phyloP scores from a whole-genome alignment of 2,113 vertebrate species.

The Mus spicilegus region DNA sequence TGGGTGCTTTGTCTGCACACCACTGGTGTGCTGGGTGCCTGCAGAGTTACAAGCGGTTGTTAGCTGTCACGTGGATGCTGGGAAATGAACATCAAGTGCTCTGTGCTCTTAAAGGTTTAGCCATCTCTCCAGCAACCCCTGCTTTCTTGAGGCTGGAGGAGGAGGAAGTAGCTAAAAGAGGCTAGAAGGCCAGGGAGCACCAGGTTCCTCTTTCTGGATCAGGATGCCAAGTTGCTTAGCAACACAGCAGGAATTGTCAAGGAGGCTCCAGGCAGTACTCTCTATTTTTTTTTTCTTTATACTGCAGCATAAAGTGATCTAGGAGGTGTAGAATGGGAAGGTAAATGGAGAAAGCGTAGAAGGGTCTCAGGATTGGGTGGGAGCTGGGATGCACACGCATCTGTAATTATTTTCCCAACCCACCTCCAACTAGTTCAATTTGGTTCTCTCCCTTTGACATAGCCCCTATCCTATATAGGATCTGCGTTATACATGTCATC shows the following conservation, averaged over 20 bases:
- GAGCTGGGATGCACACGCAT: background rate
- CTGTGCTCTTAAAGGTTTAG: background rate
- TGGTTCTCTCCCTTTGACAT: background rate
- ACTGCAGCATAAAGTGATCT: background rate
- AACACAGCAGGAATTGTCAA: constrained; percentile 67
- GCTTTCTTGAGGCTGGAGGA: background rate
- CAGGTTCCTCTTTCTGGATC: constrained; percentile 50
- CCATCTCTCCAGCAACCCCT: background rate
- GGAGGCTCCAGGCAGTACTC: constrained; percentile 21
- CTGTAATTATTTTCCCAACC: background rate
- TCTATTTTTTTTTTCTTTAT: background rate
- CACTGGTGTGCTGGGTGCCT: no score
- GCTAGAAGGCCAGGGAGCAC: constrained; percentile 35
- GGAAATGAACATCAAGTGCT: background rate
- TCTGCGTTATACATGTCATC: background rate
- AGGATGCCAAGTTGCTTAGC: constrained; percentile 76
- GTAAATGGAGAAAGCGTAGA: background rate
- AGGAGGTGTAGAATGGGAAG: background rate
- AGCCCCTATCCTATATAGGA: background rate
- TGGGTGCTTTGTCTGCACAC: background rate
- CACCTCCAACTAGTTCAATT: background rate
- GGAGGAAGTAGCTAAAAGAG: background rate
- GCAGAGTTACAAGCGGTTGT: background rate
- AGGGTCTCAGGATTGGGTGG: background rate
- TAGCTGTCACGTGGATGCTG: background rate